Evolutionary conservation across 2,113 vertebrate genomes (phyloP), one percentile per base, ranked within the genome.

Genomic region (Crocuta crocuta): DNA sequence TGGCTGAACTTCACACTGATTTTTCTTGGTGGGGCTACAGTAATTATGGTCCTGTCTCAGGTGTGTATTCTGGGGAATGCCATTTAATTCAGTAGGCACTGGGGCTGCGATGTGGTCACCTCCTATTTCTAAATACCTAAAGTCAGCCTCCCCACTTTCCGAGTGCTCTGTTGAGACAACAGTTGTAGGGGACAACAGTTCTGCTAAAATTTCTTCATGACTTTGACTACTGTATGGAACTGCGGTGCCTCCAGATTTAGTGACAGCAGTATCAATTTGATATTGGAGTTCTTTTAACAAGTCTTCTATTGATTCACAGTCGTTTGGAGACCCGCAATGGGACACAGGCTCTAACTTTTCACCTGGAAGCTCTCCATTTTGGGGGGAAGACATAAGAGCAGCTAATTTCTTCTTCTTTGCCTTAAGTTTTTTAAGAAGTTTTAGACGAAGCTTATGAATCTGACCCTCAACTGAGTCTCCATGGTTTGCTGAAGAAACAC

Each of bases 381-480:
- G 97, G 48, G 45, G 92, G 89, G 61, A 97, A 94, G 96, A 97
- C 63, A 92, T 98, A 70, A 99, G 97, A 4, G 99, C 98, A 7
- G 99, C 99, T 24, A 99, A 98, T 97, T 99, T 99, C 98, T 99
- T 99, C 98, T 99, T 99, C 98, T 99, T 99, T 19, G 99, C 99
- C 90, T 99, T 99, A 19, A 99, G 99, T 68, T 99, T 99, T 98
- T 99, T 99, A 50, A 99, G 97, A n/a, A 99, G 99, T 97, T 99
- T 99, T 10, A 99, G 96, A 53, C 99, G 98, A 84, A 99, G 99
- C 31, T 98, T 98, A 48, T 99, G 99, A 24, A 99, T 99, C 92
- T 99, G 98, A 53, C 97, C 96, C 16, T 97, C 98, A 0, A 85
- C 71, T 4, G 97, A 95, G 50, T 98, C 95, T 43, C 94, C 93